A percentile compares a stretch with the other conserved stretches of the same genome.
Conservation (phyloP, 2,797 vertebrate species). For the Parauchenoglanis ngamensis region DNA sequence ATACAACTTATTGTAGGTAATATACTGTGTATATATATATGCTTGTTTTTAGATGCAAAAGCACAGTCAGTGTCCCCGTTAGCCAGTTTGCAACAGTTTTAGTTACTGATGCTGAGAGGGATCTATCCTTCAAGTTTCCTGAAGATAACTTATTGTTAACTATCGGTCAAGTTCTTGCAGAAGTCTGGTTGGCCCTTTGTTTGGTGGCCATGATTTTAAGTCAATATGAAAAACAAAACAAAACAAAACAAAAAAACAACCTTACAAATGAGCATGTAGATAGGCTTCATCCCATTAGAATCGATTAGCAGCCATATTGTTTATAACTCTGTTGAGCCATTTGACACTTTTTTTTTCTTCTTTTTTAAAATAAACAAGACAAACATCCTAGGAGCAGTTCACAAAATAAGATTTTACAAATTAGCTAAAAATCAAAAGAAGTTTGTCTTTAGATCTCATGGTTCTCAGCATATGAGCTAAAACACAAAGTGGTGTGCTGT, state of each 20-base stretch:
- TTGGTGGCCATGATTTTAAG: neutral
- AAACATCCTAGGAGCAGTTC: neutral
- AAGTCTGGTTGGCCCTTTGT: neutral
- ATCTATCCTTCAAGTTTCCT: neutral
- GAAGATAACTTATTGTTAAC: neutral
- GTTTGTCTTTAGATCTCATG: neutral
- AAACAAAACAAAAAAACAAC: neutral
- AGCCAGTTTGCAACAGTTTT: neutral
- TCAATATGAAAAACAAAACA: neutral
- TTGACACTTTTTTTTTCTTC: neutral
- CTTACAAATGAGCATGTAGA: neutral
- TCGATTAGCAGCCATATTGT: neutral
- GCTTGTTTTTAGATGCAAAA: neutral
- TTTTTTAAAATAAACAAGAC: neutral
- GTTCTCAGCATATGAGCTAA: neutral
- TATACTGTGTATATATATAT: too few species aligned
- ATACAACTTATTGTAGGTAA: too few species aligned
- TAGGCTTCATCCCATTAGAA: neutral
- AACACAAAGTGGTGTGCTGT: neutral
- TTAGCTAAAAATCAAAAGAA: neutral
- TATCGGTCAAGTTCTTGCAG: neutral
- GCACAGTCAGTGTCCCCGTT: neutral
- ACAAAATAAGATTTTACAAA: neutral
- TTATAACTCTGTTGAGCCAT: neutral
- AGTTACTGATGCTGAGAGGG: neutral